These are phyloP conservation scores for Gallirallus australis DNA, from an alignment of 2,797 vertebrate genomes.

Conservation along the genomic window DNA sequence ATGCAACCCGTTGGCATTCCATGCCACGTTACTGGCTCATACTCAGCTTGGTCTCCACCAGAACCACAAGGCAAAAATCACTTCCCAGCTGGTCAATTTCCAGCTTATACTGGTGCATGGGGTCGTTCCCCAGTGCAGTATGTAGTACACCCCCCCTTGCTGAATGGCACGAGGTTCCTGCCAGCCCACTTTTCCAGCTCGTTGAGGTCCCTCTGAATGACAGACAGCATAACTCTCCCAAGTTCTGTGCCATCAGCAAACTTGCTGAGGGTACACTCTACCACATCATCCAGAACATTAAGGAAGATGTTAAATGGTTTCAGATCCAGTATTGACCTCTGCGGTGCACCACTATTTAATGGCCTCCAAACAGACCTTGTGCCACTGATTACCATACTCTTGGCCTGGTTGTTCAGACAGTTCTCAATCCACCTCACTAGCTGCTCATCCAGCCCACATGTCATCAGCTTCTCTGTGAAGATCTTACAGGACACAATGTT, in stretches of 20 bases:
- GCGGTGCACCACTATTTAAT: accelerated
- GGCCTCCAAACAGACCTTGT: neutral
- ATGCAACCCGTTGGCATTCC: neutral
- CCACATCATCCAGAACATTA: neutral
- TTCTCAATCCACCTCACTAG: neutral
- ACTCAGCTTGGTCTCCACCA: neutral
- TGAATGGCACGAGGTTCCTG: neutral
- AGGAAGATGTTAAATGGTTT: neutral
- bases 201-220: neutral
- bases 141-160: neutral
- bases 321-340: neutral
- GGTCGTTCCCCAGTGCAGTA: neutral
- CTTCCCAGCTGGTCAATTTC: neutral
- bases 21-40: neutral
- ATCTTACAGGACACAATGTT: neutral
- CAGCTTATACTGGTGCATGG: neutral
- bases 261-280: neutral
- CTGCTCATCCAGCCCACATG: neutral
- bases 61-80: neutral
- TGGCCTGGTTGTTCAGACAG: neutral
- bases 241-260: neutral
- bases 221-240: neutral
- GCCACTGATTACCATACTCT: neutral
- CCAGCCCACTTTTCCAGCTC: neutral
- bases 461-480: neutral